Base-by-base conservation (phyloP, 2,888 invertebrate species). In the Euplexia lucipara region DNA sequence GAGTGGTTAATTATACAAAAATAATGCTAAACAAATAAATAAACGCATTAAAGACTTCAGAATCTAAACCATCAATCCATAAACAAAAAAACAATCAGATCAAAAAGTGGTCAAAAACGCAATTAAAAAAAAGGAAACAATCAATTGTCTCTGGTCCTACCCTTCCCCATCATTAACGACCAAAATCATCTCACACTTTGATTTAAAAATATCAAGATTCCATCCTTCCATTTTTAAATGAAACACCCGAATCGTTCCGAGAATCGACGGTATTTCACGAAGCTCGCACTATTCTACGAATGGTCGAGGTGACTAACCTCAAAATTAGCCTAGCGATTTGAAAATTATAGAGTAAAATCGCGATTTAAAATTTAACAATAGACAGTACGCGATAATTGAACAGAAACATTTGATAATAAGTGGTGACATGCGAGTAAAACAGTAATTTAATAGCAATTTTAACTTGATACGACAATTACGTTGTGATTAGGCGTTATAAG, bases 341-440 rank as follows among this genome's bases (percentile, higher is more conserved):
- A 59, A 81, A 81, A 81, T 81, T 72, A 81, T 70, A 76, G 73
- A 65, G 70, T 62, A 39, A 65, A 80, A 51, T 61, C 53, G 51
- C 57, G 66, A 63, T 66, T 68, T 41, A 44, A 61, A 44, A 30
- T 60, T 60, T 54, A 57, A 44, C 67, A 60, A 80, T 57, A 62
- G 77, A 79, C 77, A 78, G 80, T 75, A 35, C 35, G 48, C 75
- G 52, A 75, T 75, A 75, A 75, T 75, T 75, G 70, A 37, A 75
- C 56, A 58, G 41, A 75, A 73, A 75, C 22, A 61, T 80, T 76
- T 66, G 54, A 39, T 80, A 69, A 79, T 72, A 84, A 76, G 81
- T 84, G 86, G 85, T 73, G 86, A 86, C 86, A 86, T 86, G 86
- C 83, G 79, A 83, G 80, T 77, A 81, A 86, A 88, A 86, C 81